phyloP scores from a whole-genome alignment of 2,113 vertebrate genomes.

The Pollachius pollachius region DNA sequence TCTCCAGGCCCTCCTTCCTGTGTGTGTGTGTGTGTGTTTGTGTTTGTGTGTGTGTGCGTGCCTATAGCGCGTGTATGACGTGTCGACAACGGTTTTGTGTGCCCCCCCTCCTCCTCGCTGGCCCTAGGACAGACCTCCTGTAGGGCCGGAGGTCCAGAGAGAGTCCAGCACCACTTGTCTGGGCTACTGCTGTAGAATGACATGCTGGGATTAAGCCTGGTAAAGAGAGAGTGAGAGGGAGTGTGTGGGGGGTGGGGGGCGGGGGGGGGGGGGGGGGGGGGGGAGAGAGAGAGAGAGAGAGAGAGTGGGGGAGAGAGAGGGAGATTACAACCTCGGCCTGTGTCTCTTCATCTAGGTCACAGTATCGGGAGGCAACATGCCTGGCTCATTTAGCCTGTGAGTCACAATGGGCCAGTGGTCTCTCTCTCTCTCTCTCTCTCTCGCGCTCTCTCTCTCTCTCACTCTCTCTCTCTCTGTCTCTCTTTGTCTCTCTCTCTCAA shows the following conservation, averaged over 20 bases:
- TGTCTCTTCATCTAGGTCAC: slow-evolving; percentile 75
- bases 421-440: slow-evolving; percentile 18
- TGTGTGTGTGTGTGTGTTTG: not conserved
- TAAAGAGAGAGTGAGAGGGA: slow-evolving; percentile 5
- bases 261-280: slow-evolving; percentile 4
- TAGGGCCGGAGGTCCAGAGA: no score
- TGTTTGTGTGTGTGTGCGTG: no score
- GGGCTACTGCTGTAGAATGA: slow-evolving; percentile 23
- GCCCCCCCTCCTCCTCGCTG: no score
- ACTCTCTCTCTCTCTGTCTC: slow-evolving; percentile 1
- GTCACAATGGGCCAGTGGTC: slow-evolving; percentile 55
- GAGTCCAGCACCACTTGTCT: slow-evolving; percentile 6
- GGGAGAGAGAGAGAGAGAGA: slow-evolving; percentile 1
- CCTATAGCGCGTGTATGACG: not conserved
- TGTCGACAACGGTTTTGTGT: no score
- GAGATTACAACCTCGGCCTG: slow-evolving; percentile 65
- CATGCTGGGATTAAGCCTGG: slow-evolving; percentile 18
- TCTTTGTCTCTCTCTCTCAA: slow-evolving; percentile 12
- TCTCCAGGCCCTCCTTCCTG: not conserved
- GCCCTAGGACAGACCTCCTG: no score
- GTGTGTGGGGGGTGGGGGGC: slow-evolving; percentile 4
- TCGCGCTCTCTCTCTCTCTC: no score
- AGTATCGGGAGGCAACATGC: slow-evolving; percentile 70
- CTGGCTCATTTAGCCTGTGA: slow-evolving; percentile 67
- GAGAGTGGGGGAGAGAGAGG: slow-evolving; percentile 32